phyloP scores from a whole-genome alignment of 1,140 invertebrate species.

The Phortica variegata region DNA sequence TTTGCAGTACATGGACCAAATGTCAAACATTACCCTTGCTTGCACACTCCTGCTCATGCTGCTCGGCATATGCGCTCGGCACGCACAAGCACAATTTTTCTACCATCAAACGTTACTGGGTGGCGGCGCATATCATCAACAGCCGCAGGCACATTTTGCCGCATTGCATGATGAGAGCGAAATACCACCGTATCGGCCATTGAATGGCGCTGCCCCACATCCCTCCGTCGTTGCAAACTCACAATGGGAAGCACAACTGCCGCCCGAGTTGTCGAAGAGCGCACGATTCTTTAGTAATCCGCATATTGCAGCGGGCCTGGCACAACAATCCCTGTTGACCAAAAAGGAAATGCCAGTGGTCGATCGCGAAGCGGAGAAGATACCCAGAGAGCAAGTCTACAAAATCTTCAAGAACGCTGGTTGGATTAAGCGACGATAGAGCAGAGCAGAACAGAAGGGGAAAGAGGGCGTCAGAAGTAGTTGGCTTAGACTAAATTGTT shows the following conservation, averaged over 20 bases:
- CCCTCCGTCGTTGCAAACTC: slow-evolving; percentile 64
- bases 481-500: slow-evolving; percentile 27
- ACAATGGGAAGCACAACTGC: slow-evolving; percentile 63
- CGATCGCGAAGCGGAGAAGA: slow-evolving; percentile 75
- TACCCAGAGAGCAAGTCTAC: slow-evolving; percentile 72
- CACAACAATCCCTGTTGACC: slow-evolving; percentile 73
- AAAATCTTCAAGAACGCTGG: slow-evolving; percentile 72
- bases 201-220: slow-evolving; percentile 56
- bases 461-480: background rate
- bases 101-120: too few species aligned
- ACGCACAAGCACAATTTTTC: slow-evolving; percentile 32
- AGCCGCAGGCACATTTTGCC: slow-evolving; percentile 17
- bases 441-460: too few species aligned
- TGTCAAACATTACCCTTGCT: slow-evolving; percentile 28
- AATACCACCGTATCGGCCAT: slow-evolving; percentile 26
- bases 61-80: slow-evolving; percentile 9
- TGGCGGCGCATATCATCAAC: slow-evolving; percentile 17
- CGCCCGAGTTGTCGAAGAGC: slow-evolving; percentile 64
- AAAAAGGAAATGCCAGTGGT: slow-evolving; percentile 73
- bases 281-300: slow-evolving; percentile 73
- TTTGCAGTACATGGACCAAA: slow-evolving; percentile 27
- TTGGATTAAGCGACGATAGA: slow-evolving; percentile 57
- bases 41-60: slow-evolving; percentile 21
- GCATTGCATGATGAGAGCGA: slow-evolving; percentile 28
- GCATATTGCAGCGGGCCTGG: slow-evolving; percentile 66